Evolutionary conservation across 2,113 vertebrate species (phyloP).

Genomic region (Urocolius indicus): DNA sequence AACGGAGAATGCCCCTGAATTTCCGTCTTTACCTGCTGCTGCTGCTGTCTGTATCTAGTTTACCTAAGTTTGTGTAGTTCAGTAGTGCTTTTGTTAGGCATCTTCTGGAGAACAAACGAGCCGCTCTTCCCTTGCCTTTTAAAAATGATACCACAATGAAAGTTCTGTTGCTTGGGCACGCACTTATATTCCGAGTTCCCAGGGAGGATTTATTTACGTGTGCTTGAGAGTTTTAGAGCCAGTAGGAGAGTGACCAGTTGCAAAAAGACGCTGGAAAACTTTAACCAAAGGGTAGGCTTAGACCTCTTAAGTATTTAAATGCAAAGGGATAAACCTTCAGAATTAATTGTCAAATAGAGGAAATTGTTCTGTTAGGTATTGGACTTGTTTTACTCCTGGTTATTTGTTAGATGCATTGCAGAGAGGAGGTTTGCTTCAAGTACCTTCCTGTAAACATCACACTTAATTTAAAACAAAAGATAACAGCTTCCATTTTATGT

Average conservation of each 20-base stretch:
- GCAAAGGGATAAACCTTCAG: background rate
- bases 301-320: background rate
- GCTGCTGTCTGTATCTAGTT: conserved; percentile 45
- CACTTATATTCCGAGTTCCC: background rate
- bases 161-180: conserved; percentile 55
- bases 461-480: conserved; percentile 62
- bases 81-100: conserved; percentile 49
- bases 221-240: conserved; percentile 17
- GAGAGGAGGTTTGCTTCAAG: conserved; percentile 35
- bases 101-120: conserved; percentile 22
- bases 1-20: conserved; percentile 14
- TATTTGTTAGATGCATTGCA: background rate
- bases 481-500: conserved; percentile 68
- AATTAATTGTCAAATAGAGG: background rate
- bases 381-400: background rate
- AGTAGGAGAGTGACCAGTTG: conserved; percentile 23
- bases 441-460: conserved; percentile 51
- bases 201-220: conserved; percentile 53
- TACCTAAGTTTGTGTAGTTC: conserved; percentile 65
- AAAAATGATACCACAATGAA: conserved; percentile 52
- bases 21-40: conserved; percentile 47
- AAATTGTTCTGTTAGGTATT: conserved; percentile 12
- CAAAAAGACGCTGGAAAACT: conserved; percentile 51
- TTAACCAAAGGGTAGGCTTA: background rate
- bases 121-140: conserved; percentile 55